Evolutionary conservation across 2,888 invertebrate species (phyloP).

Genomic region (Petrophora chlorosata): DNA sequence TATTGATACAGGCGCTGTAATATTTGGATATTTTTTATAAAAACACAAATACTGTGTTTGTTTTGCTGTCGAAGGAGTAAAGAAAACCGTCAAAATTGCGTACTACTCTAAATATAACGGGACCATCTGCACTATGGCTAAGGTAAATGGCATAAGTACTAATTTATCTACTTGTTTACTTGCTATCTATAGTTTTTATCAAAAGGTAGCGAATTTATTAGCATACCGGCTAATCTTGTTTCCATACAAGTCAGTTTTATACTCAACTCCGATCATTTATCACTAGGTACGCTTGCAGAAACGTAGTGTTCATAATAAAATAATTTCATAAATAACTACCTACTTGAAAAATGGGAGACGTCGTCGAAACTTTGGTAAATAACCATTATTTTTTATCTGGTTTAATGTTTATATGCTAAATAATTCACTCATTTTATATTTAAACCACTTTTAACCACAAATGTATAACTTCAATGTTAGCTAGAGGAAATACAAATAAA

Average conservation of each 20-base stretch:
- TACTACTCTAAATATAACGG: conserved; percentile 87
- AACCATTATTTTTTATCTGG: background rate
- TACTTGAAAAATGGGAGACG: conserved; percentile 47
- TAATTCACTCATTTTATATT: too few relatives aligned
- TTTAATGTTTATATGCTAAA: too few relatives aligned
- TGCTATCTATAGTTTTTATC: conserved; percentile 29
- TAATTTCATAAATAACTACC: conserved; percentile 15
- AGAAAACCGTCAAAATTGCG: conserved; percentile 83
- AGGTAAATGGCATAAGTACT: conserved; percentile 70
- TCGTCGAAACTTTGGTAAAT: conserved; percentile 51
- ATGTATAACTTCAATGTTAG: too few relatives aligned
- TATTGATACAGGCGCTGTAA: conserved; percentile 1
- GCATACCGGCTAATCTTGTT: conserved; percentile 57
- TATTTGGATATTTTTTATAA: background rate
- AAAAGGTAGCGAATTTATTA: conserved; percentile 42
- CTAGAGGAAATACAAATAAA: too few relatives aligned
- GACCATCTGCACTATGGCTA: conserved; percentile 87
- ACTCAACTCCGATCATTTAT: conserved; percentile 9
- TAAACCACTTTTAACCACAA: too few relatives aligned
- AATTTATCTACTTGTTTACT: conserved; percentile 35
- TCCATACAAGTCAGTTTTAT: conserved; percentile 16
- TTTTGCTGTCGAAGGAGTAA: conserved; percentile 27
- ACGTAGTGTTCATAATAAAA: conserved; percentile 7
- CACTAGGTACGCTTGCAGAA: background rate
- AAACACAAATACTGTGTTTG: conserved; percentile 14